Evolutionary conservation across 2,113 vertebrate genomes (phyloP), one percentile per base, ranked within the genome.

Genomic region (Pygoscelis antarcticus): DNA sequence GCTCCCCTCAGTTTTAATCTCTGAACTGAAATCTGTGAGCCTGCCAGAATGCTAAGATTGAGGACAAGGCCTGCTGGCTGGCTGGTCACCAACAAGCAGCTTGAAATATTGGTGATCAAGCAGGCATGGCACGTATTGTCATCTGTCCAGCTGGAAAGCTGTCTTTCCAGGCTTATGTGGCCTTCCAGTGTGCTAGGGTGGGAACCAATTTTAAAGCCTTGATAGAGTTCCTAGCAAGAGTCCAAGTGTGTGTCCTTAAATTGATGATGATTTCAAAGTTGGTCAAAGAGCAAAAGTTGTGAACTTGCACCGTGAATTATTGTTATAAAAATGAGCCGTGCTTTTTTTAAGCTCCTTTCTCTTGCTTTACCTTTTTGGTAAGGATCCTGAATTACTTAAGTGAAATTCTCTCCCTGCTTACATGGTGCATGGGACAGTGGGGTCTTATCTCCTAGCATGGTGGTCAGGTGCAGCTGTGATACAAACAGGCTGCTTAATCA

Each of bases 61-160:
- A 68, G 74, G 57, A 60, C 51, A 58, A 60, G 69, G 47, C 85
- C 25, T 2, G 62, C 90, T 49, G 85, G 32, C 82, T 93, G 85
- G 82, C 83, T 87, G 13, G 61, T 71, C 76, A 55, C 92, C 89
- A 88, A 15, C n/a, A 60, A 44, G 61, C 46, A 82, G 81, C 77
- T 87, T 18, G 3, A 54, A 71, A 65, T 47, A 9, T 54, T 58
- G 65, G 19, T 75, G 80, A 58, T 38, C 42, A 54, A 34, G 60
- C 86, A 88, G 83, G 60, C 80, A 42, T 71, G 68, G 68, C 65
- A 69, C 4, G 22, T 72, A 30, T 29, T 94, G 85, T 95, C 77
- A 82, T 58, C 74, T 92, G 38, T 72, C 88, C 86, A 90, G 44
- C 71, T 94, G 83, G 84, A 90, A 86, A 74, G 36, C 79, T 83